Percentiles rank a stretch among this genome's conserved stretches.
Conservation (phyloP, 2,888 invertebrate genomes). For the Orthosia cruda region DNA sequence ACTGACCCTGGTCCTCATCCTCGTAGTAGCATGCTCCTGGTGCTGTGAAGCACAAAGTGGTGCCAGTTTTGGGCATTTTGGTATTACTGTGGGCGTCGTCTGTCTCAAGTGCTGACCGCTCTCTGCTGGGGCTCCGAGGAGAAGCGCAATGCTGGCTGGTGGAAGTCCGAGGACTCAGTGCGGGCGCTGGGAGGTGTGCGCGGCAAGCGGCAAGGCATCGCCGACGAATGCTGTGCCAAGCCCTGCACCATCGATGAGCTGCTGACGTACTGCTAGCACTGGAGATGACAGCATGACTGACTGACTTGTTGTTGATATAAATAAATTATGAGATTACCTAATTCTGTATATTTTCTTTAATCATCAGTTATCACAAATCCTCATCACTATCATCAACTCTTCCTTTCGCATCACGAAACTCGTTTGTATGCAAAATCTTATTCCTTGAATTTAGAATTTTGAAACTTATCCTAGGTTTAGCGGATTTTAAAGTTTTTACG, state of each 20-base stretch:
- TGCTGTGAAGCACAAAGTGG: slow-evolving; percentile 33
- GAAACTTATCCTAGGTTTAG: too few relatives aligned
- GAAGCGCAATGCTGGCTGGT: slow-evolving; percentile 44
- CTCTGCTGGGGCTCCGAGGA: slow-evolving; percentile 46
- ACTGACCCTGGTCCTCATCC: slow-evolving; percentile 33
- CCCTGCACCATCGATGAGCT: slow-evolving; percentile 70
- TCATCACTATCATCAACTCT: neutral
- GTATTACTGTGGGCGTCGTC: slow-evolving; percentile 54
- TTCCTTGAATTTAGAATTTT: too few relatives aligned
- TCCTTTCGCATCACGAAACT: neutral
- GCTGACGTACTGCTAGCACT: slow-evolving; percentile 63
- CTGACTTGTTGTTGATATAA: neutral
- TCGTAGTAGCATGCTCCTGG: slow-evolving; percentile 29
- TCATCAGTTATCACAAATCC: too few relatives aligned
- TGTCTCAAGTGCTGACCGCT: slow-evolving; percentile 38
- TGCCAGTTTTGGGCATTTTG: too few relatives aligned
- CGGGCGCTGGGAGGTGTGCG: slow-evolving; percentile 47
- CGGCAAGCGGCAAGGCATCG: slow-evolving; percentile 59
- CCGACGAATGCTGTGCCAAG: slow-evolving; percentile 73
- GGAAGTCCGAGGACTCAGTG: slow-evolving; percentile 8
- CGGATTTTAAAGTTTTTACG: too few relatives aligned
- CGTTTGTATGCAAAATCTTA: too few relatives aligned
- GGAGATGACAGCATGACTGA: slow-evolving; percentile 1
- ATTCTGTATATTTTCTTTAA: neutral
- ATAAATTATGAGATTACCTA: neutral